Conservation (phyloP, 2,797 vertebrate genomes). For the Aratinga solstitialis region DNA sequence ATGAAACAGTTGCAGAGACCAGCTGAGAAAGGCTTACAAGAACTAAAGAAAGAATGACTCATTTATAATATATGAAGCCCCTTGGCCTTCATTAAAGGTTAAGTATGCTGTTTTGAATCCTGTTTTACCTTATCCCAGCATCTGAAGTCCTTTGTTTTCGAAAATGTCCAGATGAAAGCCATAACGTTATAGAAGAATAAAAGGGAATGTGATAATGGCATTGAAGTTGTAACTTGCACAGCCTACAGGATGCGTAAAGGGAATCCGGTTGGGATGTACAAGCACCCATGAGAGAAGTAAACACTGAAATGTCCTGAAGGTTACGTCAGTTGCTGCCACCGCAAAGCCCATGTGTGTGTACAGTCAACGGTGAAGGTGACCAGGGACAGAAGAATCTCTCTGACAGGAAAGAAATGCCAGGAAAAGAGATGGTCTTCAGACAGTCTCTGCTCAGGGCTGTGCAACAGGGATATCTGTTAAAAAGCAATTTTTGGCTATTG, state of each 20-base stretch:
- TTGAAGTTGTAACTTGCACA: neutral
- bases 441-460: neutral
- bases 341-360: neutral
- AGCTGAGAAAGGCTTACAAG: neutral
- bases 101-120: neutral
- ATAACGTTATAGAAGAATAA: neutral
- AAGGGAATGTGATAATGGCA: neutral
- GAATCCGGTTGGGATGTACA: neutral
- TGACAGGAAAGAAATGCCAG: neutral
- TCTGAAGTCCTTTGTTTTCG: neutral
- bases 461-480: neutral
- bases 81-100: constrained; percentile 15
- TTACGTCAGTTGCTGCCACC: neutral
- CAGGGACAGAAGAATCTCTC: neutral
- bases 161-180: neutral
- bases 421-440: neutral
- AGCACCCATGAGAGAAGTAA: neutral
- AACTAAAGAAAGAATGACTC: neutral
- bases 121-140: neutral
- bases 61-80: constrained; percentile 22
- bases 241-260: rapidly evolving
- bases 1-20: neutral
- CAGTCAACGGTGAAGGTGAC: neutral
- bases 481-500: neutral
- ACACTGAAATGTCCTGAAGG: neutral